phyloP scores from a whole-genome alignment of 2,888 invertebrate species.

The Amiota minor region DNA sequence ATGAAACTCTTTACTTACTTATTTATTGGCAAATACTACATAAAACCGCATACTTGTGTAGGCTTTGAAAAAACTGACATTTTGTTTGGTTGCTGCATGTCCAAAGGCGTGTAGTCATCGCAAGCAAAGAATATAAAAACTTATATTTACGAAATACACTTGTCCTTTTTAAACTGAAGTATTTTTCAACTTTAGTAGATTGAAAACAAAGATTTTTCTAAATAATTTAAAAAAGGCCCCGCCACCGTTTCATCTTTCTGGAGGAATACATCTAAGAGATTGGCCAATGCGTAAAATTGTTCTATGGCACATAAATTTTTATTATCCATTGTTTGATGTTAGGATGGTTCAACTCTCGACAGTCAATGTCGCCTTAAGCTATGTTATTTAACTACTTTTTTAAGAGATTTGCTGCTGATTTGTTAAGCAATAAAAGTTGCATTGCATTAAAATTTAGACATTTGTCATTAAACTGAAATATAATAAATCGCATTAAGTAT shows the following conservation, averaged over 20 bases:
- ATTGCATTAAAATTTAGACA: slow-evolving; percentile 1
- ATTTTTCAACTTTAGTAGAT: no score
- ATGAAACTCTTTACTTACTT: no score
- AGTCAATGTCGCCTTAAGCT: slow-evolving; percentile 11
- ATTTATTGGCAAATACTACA: slow-evolving; percentile 10
- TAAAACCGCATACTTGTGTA: neutral
- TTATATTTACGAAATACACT: slow-evolving; percentile 20
- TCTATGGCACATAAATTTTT: neutral
- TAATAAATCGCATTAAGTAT: slow-evolving; percentile 6
- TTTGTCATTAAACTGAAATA: slow-evolving; percentile 1
- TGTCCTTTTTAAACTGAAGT: slow-evolving; percentile 8
- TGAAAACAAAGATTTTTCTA: no score
- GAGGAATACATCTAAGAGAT: neutral
- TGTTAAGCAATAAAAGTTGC: no score
- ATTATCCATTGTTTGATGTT: slow-evolving; percentile 19
- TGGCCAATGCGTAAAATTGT: slow-evolving; percentile 2
- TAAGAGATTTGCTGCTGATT: no score
- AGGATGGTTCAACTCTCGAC: neutral
- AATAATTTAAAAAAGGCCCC: no score
- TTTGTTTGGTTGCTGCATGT: neutral
- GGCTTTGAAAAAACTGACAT: slow-evolving; percentile 11
- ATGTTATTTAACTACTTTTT: neutral
- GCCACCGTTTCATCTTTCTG: no score
- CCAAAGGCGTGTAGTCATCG: neutral
- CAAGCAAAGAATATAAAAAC: neutral